Conservation (phyloP, 2,113 vertebrate genomes). For the Nothoprocta perdicaria region DNA sequence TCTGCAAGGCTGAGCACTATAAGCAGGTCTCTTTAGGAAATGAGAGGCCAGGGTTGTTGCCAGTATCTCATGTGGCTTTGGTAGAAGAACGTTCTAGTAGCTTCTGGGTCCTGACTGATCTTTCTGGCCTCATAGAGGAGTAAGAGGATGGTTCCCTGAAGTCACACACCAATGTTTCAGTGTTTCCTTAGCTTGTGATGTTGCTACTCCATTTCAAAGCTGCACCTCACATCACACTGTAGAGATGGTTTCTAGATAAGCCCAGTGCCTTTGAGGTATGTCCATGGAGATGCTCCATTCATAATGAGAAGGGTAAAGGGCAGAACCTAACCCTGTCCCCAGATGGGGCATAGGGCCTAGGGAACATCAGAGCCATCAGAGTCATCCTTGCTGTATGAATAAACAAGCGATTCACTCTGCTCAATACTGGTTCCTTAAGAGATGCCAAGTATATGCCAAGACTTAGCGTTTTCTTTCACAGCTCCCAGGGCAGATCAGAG, state of each 20-base stretch:
- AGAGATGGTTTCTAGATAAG: neutral
- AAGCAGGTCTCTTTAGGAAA: neutral
- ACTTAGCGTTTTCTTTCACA: no score
- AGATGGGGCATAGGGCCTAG: neutral
- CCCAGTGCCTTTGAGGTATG: neutral
- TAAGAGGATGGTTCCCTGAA: neutral
- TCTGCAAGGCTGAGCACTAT: no score
- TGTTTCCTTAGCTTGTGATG: neutral
- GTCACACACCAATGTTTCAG: neutral
- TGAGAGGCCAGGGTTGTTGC: neutral
- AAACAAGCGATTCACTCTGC: neutral
- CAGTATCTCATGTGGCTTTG: neutral
- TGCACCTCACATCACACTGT: neutral
- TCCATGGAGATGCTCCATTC: neutral
- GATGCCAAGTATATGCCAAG: neutral
- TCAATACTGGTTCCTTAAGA: neutral
- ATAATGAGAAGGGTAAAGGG: neutral
- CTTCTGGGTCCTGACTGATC: neutral
- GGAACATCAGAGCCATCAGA: neutral
- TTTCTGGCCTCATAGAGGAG: neutral
- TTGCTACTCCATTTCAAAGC: neutral
- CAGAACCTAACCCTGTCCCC: neutral
- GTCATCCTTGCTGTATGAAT: neutral
- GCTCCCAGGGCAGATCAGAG: neutral
- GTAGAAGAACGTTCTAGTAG: neutral